A percentile compares a stretch with the other conserved stretches of the same genome.
Evolutionary conservation across 2,113 vertebrate species (phyloP).

Genomic region (human (Homo sapiens)): GRCh38 chr3:188273001-188273500

Average conservation of each 20-base stretch:
- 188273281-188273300: background rate
- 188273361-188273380: background rate
- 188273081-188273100: background rate
- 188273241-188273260: background rate
- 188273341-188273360: background rate
- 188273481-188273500: background rate
- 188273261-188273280: slow-evolving; percentile 5
- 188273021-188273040: background rate
- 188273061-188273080: rapidly evolving
- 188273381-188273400: background rate
- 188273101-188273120: background rate
- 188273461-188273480: background rate
- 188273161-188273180: background rate
- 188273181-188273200: slow-evolving; percentile 13
- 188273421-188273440: background rate
- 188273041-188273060: background rate
- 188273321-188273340: slow-evolving; percentile 16
- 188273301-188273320: background rate
- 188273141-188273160: background rate
- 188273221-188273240: background rate
- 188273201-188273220: slow-evolving; percentile 8
- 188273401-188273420: background rate
- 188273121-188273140: background rate
- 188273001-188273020: background rate
- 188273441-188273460: background rate